Conservation (phyloP, 53 echinoderm and acorn worm species). For the Temnopleurus reevesii region DNA sequence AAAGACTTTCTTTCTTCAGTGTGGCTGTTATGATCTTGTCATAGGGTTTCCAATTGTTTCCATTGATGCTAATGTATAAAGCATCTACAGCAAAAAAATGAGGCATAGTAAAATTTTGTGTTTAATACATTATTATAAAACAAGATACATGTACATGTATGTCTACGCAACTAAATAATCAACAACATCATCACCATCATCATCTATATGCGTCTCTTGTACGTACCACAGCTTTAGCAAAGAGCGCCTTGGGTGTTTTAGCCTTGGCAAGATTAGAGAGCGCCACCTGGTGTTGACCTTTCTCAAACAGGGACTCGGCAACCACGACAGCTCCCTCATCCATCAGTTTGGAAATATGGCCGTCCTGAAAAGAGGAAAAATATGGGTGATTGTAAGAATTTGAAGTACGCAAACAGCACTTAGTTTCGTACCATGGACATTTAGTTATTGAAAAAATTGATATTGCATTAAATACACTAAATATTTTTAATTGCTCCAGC, state of each 20-base stretch:
- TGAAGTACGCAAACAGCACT: too few species aligned
- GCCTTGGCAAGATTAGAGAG: slow-evolving; percentile 67
- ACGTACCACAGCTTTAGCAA: slow-evolving; percentile 82
- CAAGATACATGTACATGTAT: too few species aligned
- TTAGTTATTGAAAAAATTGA: too few species aligned
- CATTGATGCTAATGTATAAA: slow-evolving; percentile 69
- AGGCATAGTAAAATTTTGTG: too few species aligned
- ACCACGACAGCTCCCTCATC: slow-evolving; percentile 88
- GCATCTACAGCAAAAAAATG: slow-evolving; percentile 75
- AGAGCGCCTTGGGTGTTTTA: slow-evolving; percentile 73
- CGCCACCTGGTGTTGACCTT: slow-evolving; percentile 84
- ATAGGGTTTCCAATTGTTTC: slow-evolving; percentile 46
- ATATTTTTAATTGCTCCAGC: too few species aligned
- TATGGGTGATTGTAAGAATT: too few species aligned
- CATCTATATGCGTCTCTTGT: too few species aligned
- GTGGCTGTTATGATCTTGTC: slow-evolving; percentile 61
- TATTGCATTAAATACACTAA: too few species aligned
- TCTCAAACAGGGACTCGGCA: slow-evolving; percentile 75
- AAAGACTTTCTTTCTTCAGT: slow-evolving; percentile 71
- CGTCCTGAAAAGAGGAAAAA: slow-evolving; percentile 34
- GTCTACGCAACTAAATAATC: too few species aligned
- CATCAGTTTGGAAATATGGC: slow-evolving; percentile 52
- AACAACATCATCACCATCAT: too few species aligned
- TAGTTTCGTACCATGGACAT: too few species aligned
- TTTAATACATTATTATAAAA: too few species aligned